Evolutionary conservation across 1,140 invertebrate species (phyloP), one percentile per base, ranked within the genome.

Genomic region (Telenomus remus): DNA sequence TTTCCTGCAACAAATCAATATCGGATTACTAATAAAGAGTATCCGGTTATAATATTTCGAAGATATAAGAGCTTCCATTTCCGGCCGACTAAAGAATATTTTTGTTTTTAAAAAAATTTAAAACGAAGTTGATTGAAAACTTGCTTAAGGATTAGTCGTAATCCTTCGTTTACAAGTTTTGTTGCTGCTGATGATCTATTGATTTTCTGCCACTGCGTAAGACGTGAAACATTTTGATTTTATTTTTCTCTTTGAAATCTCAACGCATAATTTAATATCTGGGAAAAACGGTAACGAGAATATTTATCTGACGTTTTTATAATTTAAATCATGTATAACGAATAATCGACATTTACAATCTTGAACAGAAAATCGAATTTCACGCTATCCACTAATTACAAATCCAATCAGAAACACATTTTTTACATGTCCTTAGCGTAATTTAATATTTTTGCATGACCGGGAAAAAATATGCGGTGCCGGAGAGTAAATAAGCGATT

Each of bases 281-380:
- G 1, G 39, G 0, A 34, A 56, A 73, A 55, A 73, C 53, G 35
- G 50, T 65, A 73, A 65, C 61, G 49, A 8, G 8, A 10, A 6
- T 55, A 27, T 27, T 27, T 73, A 50, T 59, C 61, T 35, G 55
- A 66, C 70, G 49, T 66, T 65, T 65, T 72, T 60, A 27, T 61
- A 65, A 73, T 72, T 72, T 72, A 66, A 66, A 74, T 74, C 64
- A 74, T 61, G 63, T 39, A 60, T 59, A 19, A 57, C 57, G 49
- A 39, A 53, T 34, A 72, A 72, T 72, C 60, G 60, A 72, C 39
- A 39, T 56, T 39, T 54, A 42, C 53, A 57, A 72, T 72, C 69
- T 72, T 59, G 42, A 6, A 27, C 11, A 46, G 27, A 16, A 64
- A 72, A 72, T 51, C 57, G 54, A 72, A 72, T 72, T 72, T 48